Base-by-base conservation (phyloP, 2,797 vertebrate species). In the Salmo trutta region DNA sequence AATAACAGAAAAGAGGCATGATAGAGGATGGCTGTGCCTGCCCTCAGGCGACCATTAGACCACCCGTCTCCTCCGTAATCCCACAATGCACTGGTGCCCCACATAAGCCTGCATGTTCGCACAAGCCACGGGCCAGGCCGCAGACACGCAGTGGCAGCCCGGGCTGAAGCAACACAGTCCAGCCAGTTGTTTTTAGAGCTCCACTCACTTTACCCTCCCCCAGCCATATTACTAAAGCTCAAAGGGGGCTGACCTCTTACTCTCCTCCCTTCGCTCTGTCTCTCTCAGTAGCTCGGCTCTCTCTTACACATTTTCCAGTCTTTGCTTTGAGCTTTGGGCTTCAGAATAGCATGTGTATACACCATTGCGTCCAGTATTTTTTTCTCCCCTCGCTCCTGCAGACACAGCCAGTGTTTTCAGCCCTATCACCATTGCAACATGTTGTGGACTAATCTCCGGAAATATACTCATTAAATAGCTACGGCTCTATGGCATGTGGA, bases 11-110 rank as follows among this genome's bases (percentile, higher is more conserved):
- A 76, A 71, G 19, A 76, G 77, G 76, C 79, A 82, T 77, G 81
- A 91, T 82, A 88, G 91, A 91, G 87, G 76, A 87, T 86, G 84
- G 82, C 79, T 86, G 75, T 91, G 84, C 89, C 10, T 47, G 41
- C 8, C 86, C 83, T 80, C 76, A 86, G 90, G 87, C 80, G 79
- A 87, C 82, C 79, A 77, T 86, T 87, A 86, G 77, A 88, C 82
- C 68, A 71, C 76, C 75, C 41, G 82, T 88, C 86, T 81, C 76
- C 83, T 88, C 85, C 74, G 76, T 88, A 91, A 89, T 91, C 87
- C 82, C 76, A 80, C 87, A 76, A 79, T 83, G 84, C 81, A 36
- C 79, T 71, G 68, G 77, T 78, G 77, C 71, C 84, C 69, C 54
- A 81, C 77, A 81, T 76, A 76, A 75, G 75, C 74, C 76, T 62